Percentiles rank a stretch among this genome's conserved stretches.
These are phyloP conservation scores for Buathra laborator DNA, from an alignment of 2,888 invertebrate species.

Conservation along the genomic window DNA sequence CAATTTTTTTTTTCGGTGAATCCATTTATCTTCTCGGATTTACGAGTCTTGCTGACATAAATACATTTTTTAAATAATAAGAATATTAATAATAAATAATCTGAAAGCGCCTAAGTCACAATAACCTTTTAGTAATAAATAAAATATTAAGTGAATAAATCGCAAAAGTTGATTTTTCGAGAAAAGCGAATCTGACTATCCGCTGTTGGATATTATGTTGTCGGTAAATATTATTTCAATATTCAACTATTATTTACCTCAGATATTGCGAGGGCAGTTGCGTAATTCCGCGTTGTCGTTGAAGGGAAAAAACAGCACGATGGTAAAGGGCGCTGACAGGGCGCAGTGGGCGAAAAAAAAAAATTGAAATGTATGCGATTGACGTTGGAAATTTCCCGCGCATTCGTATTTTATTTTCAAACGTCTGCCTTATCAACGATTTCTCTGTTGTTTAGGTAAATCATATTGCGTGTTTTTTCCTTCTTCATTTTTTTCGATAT, in stretches of 20 bases:
- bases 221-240: conserved; percentile 14
- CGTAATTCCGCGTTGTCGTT: conserved; percentile 22
- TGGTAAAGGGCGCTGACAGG: not conserved
- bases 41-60: too few relatives aligned
- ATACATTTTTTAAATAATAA: too few relatives aligned
- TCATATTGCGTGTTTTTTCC: not conserved
- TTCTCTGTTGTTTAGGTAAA: conserved; percentile 6
- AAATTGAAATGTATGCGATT: conserved; percentile 37
- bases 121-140: too few relatives aligned
- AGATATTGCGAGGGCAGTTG: conserved; percentile 20
- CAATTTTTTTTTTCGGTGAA: too few relatives aligned
- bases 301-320: not conserved
- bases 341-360: not conserved
- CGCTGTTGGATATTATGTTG: conserved; percentile 17
- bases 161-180: not conserved
- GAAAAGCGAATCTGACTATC: not conserved
- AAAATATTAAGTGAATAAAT: not conserved
- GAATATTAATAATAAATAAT: too few relatives aligned
- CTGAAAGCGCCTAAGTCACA: too few relatives aligned
- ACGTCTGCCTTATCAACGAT: conserved; percentile 17
- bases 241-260: conserved; percentile 35
- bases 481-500: not conserved
- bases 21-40: too few relatives aligned
- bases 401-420: conserved; percentile 9
- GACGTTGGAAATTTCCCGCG: conserved; percentile 41